Evolutionary conservation across 2,113 vertebrate species (phyloP).

Genomic region (Syngnathoides biaculeatus): DNA sequence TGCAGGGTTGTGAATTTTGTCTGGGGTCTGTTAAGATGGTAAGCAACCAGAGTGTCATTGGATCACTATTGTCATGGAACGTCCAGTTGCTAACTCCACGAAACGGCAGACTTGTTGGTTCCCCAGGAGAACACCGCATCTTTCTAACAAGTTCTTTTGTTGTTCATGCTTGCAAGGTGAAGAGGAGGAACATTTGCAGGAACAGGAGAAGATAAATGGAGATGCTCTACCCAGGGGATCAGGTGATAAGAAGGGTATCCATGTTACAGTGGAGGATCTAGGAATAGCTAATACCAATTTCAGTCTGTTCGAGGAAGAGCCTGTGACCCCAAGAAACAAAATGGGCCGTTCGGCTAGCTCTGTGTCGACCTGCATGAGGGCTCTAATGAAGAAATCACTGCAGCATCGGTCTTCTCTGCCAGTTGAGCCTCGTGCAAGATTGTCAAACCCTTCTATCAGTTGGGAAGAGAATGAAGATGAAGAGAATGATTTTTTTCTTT

Average conservation of each 20-base stretch:
- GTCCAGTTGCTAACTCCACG: slow-evolving; percentile 5
- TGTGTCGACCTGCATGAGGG: slow-evolving; percentile 41
- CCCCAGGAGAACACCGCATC: slow-evolving; percentile 9
- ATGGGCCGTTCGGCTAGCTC: slow-evolving; percentile 49
- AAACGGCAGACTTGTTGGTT: slow-evolving; percentile 7
- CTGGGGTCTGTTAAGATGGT: slow-evolving; percentile 5
- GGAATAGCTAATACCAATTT: slow-evolving; percentile 66
- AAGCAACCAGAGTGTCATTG: background rate
- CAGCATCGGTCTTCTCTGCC: slow-evolving; percentile 60
- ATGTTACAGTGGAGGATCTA: slow-evolving; percentile 65
- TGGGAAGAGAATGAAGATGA: slow-evolving; percentile 25
- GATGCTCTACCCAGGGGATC: slow-evolving; percentile 19
- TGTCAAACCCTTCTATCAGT: slow-evolving; percentile 1
- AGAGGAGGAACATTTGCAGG: slow-evolving; percentile 25
- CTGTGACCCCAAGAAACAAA: slow-evolving; percentile 12
- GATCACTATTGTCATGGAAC: slow-evolving; percentile 23
- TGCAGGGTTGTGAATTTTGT: slow-evolving; percentile 16
- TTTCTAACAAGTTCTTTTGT: slow-evolving; percentile 47
- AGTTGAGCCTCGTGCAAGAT: slow-evolving; percentile 23
- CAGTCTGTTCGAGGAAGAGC: slow-evolving; percentile 41
- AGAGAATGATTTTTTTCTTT: slow-evolving; percentile 39
- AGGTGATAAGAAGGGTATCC: slow-evolving; percentile 44
- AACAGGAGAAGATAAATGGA: slow-evolving; percentile 37
- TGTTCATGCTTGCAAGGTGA: slow-evolving; percentile 51
- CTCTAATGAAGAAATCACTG: slow-evolving; percentile 54